Evolutionary conservation across 2,113 vertebrate genomes (phyloP).

Genomic region (Tamias sibiricus): DNA sequence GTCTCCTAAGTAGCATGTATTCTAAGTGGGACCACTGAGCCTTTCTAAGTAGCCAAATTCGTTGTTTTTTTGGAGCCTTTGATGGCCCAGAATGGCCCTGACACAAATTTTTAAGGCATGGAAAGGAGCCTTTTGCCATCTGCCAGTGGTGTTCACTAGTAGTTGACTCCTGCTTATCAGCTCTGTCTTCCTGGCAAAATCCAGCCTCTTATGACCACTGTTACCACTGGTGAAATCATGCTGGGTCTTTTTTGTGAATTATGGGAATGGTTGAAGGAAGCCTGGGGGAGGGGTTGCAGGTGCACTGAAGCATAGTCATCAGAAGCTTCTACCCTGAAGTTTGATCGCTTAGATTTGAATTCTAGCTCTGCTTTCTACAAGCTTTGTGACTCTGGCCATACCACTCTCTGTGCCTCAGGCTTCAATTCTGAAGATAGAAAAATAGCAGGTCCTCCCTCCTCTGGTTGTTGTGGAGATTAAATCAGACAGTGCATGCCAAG

Average conservation of each 20-base stretch:
- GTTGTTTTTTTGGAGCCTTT: neutral
- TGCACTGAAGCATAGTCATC: accelerated
- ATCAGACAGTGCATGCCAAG: neutral
- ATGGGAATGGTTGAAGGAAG: neutral
- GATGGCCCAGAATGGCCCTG: neutral
- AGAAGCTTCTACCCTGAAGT: neutral
- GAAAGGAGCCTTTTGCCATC: neutral
- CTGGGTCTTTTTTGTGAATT: neutral
- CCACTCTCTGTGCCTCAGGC: neutral
- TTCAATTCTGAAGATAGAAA: neutral
- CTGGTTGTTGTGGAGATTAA: neutral
- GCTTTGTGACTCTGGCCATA: neutral
- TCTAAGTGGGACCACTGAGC: neutral
- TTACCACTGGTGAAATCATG: neutral
- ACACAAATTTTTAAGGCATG: neutral
- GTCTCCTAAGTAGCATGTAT: neutral
- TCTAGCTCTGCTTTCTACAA: neutral
- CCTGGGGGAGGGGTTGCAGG: too few relatives aligned
- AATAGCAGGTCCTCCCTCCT: neutral
- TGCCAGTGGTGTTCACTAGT: neutral
- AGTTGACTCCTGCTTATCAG: neutral
- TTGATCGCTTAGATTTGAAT: accelerated
- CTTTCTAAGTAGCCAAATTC: neutral
- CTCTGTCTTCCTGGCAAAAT: too few relatives aligned
- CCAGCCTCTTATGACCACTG: accelerated